A percentile compares a stretch with the other conserved stretches of the same genome.
phyloP scores from a whole-genome alignment of 2,113 vertebrate genomes.

The Vidua chalybeata region DNA sequence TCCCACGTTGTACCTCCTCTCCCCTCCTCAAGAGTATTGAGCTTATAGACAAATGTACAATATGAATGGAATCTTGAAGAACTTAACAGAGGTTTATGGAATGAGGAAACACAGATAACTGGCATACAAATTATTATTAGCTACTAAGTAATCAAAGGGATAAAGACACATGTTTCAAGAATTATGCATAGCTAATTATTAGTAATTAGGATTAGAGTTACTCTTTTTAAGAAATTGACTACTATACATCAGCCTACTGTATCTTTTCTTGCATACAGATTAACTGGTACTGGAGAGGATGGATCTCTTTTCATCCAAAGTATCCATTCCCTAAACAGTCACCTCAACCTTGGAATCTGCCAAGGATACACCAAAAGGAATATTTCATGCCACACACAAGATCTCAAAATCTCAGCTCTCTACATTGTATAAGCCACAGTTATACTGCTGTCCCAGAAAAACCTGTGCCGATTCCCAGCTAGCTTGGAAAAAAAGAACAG shows the following conservation, averaged over 20 bases:
- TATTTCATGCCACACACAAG: neutral
- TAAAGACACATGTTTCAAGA: slow-evolving; percentile 2
- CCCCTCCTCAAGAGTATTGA: rapidly evolving
- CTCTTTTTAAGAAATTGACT: neutral
- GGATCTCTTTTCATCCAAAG: neutral
- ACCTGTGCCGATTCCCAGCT: neutral
- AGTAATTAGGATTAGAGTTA: neutral
- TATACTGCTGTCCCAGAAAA: neutral
- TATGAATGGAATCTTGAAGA: neutral
- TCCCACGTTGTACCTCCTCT: neutral
- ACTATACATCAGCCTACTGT: neutral
- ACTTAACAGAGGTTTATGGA: neutral
- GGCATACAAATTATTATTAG: neutral
- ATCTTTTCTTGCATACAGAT: neutral
- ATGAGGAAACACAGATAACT: neutral
- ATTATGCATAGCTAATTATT: slow-evolving; percentile 1
- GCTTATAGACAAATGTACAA: neutral
- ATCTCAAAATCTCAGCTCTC: neutral
- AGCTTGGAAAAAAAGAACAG: neutral
- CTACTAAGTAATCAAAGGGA: neutral
- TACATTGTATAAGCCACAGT: neutral
- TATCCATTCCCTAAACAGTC: neutral
- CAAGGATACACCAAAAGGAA: neutral
- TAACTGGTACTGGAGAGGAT: neutral
- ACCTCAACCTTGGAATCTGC: neutral